Percentiles rank a stretch among this genome's conserved stretches.
Evolutionary conservation across 2,113 vertebrate genomes (phyloP).

Genomic region (Melanerpes formicivorus): DNA sequence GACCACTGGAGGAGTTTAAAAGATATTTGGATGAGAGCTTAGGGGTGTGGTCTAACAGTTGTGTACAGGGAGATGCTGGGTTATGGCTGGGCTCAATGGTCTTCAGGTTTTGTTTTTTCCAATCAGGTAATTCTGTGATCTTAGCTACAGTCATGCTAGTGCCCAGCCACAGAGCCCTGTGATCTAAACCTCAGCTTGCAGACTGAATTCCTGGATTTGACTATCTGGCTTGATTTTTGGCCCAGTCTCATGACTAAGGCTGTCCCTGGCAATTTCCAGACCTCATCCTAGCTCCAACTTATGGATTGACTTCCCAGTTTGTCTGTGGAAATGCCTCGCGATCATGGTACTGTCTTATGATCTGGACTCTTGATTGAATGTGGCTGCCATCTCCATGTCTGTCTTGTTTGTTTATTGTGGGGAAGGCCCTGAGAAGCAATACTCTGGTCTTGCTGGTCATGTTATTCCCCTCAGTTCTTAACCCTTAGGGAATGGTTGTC

Average conservation of each 20-base stretch:
- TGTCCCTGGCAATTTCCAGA: not conserved
- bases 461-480: not conserved
- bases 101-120: too few species aligned
- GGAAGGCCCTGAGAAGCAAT: not conserved
- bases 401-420: not conserved
- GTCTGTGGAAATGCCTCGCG: not conserved
- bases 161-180: fast-evolving
- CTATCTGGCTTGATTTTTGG: not conserved
- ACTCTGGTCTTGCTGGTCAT: not conserved
- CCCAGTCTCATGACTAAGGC: fast-evolving
- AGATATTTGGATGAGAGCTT: too few species aligned
- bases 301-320: not conserved
- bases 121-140: too few species aligned
- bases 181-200: not conserved
- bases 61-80: too few species aligned
- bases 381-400: not conserved
- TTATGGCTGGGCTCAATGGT: too few species aligned
- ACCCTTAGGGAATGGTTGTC: not conserved
- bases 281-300: not conserved
- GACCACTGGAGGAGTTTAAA: too few species aligned
- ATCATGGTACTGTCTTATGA: fast-evolving
- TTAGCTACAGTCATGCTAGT: fast-evolving
- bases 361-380: not conserved
- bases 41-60: too few species aligned
- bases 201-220: not conserved